Evolutionary conservation across 2,113 vertebrate genomes (phyloP), one percentile per base, ranked within the genome.

Genomic region (Nerophis lumbriciformis): DNA sequence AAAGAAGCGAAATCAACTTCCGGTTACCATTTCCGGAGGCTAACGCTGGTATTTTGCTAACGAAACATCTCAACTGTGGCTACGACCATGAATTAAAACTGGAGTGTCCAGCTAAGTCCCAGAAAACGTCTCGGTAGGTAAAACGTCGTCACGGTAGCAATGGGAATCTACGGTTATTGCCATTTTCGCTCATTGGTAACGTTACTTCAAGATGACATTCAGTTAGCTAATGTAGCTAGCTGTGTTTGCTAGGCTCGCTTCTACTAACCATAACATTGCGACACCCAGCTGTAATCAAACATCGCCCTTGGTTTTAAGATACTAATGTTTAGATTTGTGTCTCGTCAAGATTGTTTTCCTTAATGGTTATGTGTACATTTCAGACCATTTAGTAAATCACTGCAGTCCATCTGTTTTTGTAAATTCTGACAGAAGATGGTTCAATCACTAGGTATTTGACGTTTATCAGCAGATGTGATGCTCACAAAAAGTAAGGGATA

Each of bases 31-130:
- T 11, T 49, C 55, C 6, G 47, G 38, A 13, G 19, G 63, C 58
- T 65, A 60, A 7, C 8, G 59, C 21, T 83, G 76, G 71, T 75
- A 42, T 8, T 19, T 45, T 54, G 70, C 59, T 74, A 65, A 15
- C 4, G 44, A 69, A 65, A 14, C 52, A 56, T 45, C 14, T 35
- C 6, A 12, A 48, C 15, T 60, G 37, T 53, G 5, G 61, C 38
- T 35, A 39, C 44, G 48, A 48, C 55, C 45, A 80, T 85, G 81
- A 82, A 70, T 75, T 76, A 59, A 66, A 15, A 61, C 15, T 8
- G 14, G 45, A 9, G 5, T 28, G 12, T 52, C 4, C 0, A 39
- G 6, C 6, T 6, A 12, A 1, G 15, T 42, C 65, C 44, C 0
- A 11, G 59, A 21, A 4, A 63, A 68, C 47, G 12, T 69, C 21